A percentile compares a stretch with the other conserved stretches of the same genome.
Evolutionary conservation across 1,140 invertebrate genomes (phyloP).

Genomic region (Drosophila erecta): DNA sequence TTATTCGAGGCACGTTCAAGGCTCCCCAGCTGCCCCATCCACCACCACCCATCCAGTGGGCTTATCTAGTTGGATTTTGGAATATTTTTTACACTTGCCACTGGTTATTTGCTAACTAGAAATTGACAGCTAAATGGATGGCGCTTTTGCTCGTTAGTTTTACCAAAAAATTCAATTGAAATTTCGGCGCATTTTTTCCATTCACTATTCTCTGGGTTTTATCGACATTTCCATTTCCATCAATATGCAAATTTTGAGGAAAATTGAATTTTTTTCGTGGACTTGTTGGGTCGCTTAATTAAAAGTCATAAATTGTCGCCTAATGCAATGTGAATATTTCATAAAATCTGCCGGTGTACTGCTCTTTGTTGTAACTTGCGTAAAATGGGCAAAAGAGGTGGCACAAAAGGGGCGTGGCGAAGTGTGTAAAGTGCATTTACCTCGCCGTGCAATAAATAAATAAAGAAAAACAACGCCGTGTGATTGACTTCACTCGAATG

Average conservation of each 20-base stretch:
- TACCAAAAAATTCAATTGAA: constrained; percentile 18
- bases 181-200: background rate
- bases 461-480: constrained; percentile 24
- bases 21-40: constrained; percentile 10
- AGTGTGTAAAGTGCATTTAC: constrained; percentile 71
- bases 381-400: background rate
- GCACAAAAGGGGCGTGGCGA: constrained; percentile 6
- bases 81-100: constrained; percentile 20
- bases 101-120: constrained; percentile 56
- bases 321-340: constrained; percentile 58
- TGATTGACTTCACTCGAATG: constrained; percentile 54
- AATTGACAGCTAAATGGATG: constrained; percentile 65
- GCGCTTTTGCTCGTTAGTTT: background rate
- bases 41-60: background rate
- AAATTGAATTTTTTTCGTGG: constrained; percentile 55
- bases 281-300: constrained; percentile 54
- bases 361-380: constrained; percentile 34
- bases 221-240: constrained; percentile 43
- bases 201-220: background rate
- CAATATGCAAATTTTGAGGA: constrained; percentile 69
- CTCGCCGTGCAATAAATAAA: constrained; percentile 62
- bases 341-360: constrained; percentile 24
- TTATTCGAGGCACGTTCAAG: constrained; percentile 40
- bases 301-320: constrained; percentile 75
- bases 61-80: constrained; percentile 40